Base-by-base conservation (phyloP, 2,113 vertebrate genomes). In the Phrynosoma platyrhinos region DNA sequence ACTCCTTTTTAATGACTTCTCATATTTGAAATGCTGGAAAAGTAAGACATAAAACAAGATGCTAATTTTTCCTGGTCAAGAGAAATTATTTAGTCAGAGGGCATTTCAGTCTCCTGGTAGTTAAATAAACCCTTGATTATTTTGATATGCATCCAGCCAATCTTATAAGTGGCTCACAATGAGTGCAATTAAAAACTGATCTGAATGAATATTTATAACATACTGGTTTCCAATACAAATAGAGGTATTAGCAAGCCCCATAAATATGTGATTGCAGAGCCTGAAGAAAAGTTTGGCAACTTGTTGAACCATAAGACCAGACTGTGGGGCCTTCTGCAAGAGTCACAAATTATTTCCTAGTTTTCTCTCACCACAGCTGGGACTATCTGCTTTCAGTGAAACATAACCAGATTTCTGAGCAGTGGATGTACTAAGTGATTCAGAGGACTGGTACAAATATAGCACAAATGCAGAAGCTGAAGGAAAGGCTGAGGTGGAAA, bases 171-270 rank as follows among this genome's bases (percentile, higher is more conserved):
- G 32, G 78, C 85, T 90, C 58, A 80, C 27, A 80, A 75, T 79
- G 76, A 75, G 58, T 75, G 10, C 75, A 85, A 86, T 86, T 88
- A 90, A 83, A 72, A 88, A 64, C 20, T 75, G 36, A 86, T 90
- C 74, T 30, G 36, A 78, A 90, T 83, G 53, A 92, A 90, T 88
- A 86, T 86, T 84, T 40, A 58, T 88, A 9, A 86, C 27, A 8
- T 25, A 9, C 69, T 75, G n/a, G 66, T 74, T 53, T 83, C 10
- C 47, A 53, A 25, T 21, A 88, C 66, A 75, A 72, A 52, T 55
- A 66, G 53, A 69, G 68, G 21, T 79, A 79, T 53, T n/a, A 83
- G 18, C 32, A 76, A 16, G 52, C 21, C 6, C 76, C 80, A 76
- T 69, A 85, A 88, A 90, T 90, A 86, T 52, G 13, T 55, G 18